Conservation (phyloP, 1,140 invertebrate species). For the Apis dorsata region DNA sequence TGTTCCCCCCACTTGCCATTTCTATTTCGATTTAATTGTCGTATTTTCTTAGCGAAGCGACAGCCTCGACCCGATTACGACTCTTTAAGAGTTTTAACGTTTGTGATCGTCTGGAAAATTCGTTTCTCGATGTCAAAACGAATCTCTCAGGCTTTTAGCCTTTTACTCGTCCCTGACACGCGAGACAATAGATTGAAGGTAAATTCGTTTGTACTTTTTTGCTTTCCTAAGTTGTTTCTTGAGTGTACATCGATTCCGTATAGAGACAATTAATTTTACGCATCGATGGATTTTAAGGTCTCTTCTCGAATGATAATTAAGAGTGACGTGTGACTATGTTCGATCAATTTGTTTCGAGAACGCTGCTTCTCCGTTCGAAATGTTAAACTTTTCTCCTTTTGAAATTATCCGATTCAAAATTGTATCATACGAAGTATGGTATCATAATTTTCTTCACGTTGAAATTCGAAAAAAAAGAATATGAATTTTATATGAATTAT, state of each 20-base stretch:
- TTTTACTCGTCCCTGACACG: background rate
- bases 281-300: background rate
- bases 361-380: background rate
- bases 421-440: fast-evolving
- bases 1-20: background rate
- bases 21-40: conserved; percentile 2
- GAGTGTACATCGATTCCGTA: background rate
- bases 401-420: background rate
- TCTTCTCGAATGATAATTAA: background rate
- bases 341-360: background rate
- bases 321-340: background rate
- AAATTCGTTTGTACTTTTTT: background rate
- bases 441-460: background rate
- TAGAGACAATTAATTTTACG: conserved; percentile 24
- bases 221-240: background rate
- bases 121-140: background rate
- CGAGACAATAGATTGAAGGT: background rate
- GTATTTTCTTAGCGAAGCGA: background rate
- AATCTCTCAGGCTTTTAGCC: background rate
- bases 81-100: background rate
- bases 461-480: too few relatives aligned
- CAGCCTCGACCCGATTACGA: background rate
- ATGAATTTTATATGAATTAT: too few relatives aligned
- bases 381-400: background rate
- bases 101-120: background rate